These are phyloP conservation scores for Trichonephila clavata DNA, from an alignment of 1,140 invertebrate genomes.

Conservation along the genomic window DNA sequence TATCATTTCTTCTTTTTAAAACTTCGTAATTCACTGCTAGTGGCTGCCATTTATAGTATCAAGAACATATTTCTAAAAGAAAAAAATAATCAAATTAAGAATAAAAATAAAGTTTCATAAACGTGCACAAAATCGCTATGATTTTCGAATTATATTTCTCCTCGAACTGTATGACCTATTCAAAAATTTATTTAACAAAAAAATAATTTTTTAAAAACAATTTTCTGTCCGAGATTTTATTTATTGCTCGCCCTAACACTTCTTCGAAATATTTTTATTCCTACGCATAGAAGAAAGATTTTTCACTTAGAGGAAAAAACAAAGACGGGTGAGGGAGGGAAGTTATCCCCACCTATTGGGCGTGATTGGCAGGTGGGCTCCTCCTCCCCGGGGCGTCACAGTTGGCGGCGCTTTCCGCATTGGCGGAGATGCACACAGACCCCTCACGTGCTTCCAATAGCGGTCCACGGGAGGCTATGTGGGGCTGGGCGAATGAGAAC, in stretches of 20 bases:
- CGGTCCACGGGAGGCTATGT: background rate
- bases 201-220: too few species aligned
- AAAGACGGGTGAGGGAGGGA: background rate
- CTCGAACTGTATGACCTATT: too few species aligned
- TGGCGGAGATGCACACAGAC: conserved; percentile 18
- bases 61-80: too few species aligned
- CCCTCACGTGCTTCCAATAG: conserved; percentile 41
- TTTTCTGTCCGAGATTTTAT: background rate
- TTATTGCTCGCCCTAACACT: background rate
- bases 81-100: too few species aligned
- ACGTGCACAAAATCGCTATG: too few species aligned
- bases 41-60: too few species aligned
- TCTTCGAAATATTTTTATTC: background rate
- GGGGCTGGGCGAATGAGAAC: conserved; percentile 1
- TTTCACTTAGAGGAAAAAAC: background rate
- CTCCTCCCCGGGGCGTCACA: conserved; percentile 58
- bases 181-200: too few species aligned
- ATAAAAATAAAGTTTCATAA: too few species aligned
- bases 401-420: conserved; percentile 43
- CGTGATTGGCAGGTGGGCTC: conserved; percentile 72
- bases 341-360: conserved; percentile 55
- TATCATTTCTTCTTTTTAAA: too few species aligned
- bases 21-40: too few species aligned
- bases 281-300: background rate
- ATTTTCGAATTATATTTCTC: too few species aligned